Conservation (phyloP, 2,888 invertebrate genomes). For the Rhimphoctona megacephalus region DNA sequence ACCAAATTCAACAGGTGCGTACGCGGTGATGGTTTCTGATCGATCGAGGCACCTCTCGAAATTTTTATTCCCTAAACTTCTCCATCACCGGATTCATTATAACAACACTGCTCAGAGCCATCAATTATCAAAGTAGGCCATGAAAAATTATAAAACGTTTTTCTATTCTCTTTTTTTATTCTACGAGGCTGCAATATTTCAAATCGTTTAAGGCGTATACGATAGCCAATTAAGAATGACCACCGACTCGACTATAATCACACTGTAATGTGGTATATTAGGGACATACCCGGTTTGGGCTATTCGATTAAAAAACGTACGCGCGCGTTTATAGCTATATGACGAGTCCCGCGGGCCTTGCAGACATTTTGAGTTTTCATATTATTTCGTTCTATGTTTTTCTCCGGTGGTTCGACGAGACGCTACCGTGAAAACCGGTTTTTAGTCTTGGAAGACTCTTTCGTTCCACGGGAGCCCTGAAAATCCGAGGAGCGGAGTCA, state of each 20-base stretch:
- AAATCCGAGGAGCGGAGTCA: slow-evolving; percentile 14
- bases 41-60: not conserved
- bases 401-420: slow-evolving; percentile 51
- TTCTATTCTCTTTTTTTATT: not conserved
- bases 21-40: not conserved
- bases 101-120: slow-evolving; percentile 7
- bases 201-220: not conserved
- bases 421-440: slow-evolving; percentile 65
- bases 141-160: slow-evolving; percentile 20
- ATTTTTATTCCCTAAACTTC: not conserved
- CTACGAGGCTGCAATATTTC: not conserved
- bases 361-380: slow-evolving; percentile 36
- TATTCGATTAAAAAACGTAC: not conserved
- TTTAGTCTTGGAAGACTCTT: slow-evolving; percentile 38
- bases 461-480: slow-evolving; percentile 30
- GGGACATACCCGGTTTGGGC: not conserved
- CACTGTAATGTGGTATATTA: not conserved
- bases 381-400: slow-evolving; percentile 50
- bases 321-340: not conserved
- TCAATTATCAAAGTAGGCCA: slow-evolving; percentile 13
- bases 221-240: not conserved
- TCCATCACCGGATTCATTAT: not conserved
- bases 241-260: not conserved
- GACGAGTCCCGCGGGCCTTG: not conserved
- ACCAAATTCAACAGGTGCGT: slow-evolving; percentile 26